A percentile compares a stretch with the other conserved stretches of the same genome.
Evolutionary conservation across 2,888 invertebrate genomes (phyloP).

Genomic region (Apotomis turbidana): DNA sequence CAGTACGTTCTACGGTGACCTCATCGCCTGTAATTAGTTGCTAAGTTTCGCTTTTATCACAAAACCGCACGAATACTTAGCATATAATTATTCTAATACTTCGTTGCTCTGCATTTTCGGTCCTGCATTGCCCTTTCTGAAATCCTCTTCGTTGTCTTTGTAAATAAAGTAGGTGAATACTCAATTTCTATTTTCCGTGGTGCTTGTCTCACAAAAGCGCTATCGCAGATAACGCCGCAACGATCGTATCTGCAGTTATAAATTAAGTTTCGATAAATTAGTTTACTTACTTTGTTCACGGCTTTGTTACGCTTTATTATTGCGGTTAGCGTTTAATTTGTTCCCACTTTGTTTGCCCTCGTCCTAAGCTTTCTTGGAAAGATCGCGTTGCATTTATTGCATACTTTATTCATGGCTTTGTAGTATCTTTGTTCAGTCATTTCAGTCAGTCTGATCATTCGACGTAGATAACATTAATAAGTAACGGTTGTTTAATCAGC

Average conservation of each 20-base stretch:
- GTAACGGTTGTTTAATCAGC: constrained; percentile 16
- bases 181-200: constrained; percentile 13
- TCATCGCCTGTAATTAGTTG: constrained; percentile 63
- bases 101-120: constrained; percentile 4
- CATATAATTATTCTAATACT: constrained; percentile 9
- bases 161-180: constrained; percentile 20
- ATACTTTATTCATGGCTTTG: not conserved
- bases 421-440: not conserved
- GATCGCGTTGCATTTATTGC: not conserved
- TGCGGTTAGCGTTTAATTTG: not conserved
- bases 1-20: constrained; percentile 59
- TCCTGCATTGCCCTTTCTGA: constrained; percentile 1
- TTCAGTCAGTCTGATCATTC: not conserved
- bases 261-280: constrained; percentile 25
- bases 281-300: constrained; percentile 9
- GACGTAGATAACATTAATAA: not conserved
- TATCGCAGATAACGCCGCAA: constrained; percentile 19
- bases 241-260: constrained; percentile 14
- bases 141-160: constrained; percentile 1
- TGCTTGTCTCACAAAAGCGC: constrained; percentile 7
- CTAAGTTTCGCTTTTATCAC: constrained; percentile 60
- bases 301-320: constrained; percentile 17
- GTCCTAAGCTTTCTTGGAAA: constrained; percentile 5
- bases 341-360: no score
- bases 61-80: constrained; percentile 30